These are phyloP conservation scores for Pteromalus puparum DNA, from an alignment of 1,140 invertebrate genomes.

Conservation along the genomic window DNA sequence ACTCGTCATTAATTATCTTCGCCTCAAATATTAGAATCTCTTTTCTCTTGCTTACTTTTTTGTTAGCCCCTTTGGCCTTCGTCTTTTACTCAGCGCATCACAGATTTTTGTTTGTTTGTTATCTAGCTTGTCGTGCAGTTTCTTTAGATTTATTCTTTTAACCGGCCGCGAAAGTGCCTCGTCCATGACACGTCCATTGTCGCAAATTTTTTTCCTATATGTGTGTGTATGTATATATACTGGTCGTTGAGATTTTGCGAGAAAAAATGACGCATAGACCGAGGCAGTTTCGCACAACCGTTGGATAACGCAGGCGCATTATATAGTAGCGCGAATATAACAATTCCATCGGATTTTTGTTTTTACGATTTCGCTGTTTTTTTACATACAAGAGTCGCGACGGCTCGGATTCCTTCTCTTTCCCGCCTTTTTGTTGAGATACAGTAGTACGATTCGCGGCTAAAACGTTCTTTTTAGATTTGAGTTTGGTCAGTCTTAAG, in stretches of 20 bases:
- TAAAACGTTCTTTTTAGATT: constrained; percentile 46
- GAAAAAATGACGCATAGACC: constrained; percentile 1
- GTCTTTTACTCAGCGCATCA: constrained; percentile 47
- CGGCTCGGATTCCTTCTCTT: not conserved
- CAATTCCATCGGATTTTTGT: constrained; percentile 25
- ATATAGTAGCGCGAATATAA: constrained; percentile 21
- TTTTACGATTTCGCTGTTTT: not conserved
- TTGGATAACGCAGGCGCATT: not conserved
- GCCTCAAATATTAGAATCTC: constrained; percentile 55
- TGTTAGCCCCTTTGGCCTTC: constrained; percentile 50
- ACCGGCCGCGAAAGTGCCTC: not conserved
- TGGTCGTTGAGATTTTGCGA: not conserved
- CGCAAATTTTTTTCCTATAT: not conserved
- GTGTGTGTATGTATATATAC: not conserved
- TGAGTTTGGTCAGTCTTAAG: constrained; percentile 41
- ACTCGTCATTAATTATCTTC: constrained; percentile 49
- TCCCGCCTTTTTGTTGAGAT: not conserved
- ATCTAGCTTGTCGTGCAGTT: constrained; percentile 47
- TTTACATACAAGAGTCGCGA: not conserved
- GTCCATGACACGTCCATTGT: not conserved
- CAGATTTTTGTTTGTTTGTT: constrained; percentile 43
- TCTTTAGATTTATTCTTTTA: constrained; percentile 19
- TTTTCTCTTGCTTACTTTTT: constrained; percentile 50
- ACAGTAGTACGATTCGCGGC: constrained; percentile 47
- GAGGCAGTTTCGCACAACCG: not conserved